Percentiles rank a stretch among this genome's conserved stretches.
Conservation (phyloP, 92 coral and sea anemone genomes). For the Porites divaricata region DNA sequence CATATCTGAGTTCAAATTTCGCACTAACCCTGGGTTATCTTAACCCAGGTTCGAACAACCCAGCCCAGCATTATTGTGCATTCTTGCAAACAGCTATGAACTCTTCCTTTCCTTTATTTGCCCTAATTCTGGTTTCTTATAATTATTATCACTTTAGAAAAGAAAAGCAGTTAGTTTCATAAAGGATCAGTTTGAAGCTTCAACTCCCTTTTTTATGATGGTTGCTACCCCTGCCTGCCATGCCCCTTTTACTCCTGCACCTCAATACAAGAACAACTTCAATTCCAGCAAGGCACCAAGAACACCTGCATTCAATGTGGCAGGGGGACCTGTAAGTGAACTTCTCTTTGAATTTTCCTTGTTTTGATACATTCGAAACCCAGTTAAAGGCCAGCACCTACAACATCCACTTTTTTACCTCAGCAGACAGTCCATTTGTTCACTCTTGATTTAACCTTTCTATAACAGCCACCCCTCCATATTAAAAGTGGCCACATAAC, state of each 20-base stretch:
- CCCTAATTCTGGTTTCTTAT: neutral
- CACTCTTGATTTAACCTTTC: no score
- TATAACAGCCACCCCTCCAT: no score
- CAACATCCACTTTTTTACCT: no score
- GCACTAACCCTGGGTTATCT: no score
- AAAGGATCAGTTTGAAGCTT: conserved; percentile 51
- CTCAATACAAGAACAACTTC: conserved; percentile 73
- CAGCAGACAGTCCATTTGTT: no score
- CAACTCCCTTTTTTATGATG: conserved; percentile 84
- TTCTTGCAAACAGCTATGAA: no score
- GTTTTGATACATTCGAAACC: neutral
- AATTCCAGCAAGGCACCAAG: conserved; percentile 77
- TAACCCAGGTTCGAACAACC: no score
- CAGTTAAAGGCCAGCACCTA: no score
- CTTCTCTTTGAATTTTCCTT: neutral
- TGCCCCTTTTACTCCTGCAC: conserved; percentile 85
- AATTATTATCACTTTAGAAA: conserved; percentile 30
- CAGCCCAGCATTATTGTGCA: no score
- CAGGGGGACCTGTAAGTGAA: conserved; percentile 79
- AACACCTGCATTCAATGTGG: conserved; percentile 61
- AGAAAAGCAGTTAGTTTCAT: conserved; percentile 66
- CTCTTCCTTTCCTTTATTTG: neutral
- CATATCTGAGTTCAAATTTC: no score
- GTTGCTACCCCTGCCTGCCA: conserved; percentile 88
- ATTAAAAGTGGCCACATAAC: no score